Conservation (phyloP, 2,888 invertebrate species). For the Nomada lathburiana region DNA sequence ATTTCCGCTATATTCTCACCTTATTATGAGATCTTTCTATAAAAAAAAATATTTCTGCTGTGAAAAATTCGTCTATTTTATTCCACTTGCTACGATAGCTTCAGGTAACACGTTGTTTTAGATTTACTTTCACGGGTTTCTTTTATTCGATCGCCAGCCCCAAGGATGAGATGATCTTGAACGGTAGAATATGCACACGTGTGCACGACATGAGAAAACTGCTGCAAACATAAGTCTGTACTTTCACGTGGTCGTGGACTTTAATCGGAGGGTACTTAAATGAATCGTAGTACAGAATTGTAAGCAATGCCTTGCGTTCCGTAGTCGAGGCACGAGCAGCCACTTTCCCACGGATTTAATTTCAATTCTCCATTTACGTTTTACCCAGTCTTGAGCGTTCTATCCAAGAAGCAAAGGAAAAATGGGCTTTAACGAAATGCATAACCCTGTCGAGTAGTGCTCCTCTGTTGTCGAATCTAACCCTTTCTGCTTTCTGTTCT, state of each 20-base stretch:
- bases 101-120: no score
- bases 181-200: background rate
- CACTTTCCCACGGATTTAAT: constrained; percentile 61
- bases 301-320: constrained; percentile 74
- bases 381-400: constrained; percentile 4
- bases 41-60: no score
- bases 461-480: no score
- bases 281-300: constrained; percentile 75
- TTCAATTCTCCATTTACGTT: constrained; percentile 12
- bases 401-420: background rate
- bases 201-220: background rate
- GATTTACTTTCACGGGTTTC: no score
- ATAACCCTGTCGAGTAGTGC: background rate
- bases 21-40: no score
- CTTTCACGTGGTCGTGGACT: constrained; percentile 74
- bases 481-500: no score
- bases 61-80: no score
- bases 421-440: background rate
- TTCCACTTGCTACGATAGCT: background rate
- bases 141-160: no score
- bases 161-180: no score
- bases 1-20: no score
- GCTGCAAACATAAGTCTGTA: constrained; percentile 51
- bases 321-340: constrained; percentile 45
- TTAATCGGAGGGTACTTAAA: constrained; percentile 77